Evolutionary conservation across 2,797 vertebrate genomes (phyloP).

Genomic region (Tachyglossus aculeatus): DNA sequence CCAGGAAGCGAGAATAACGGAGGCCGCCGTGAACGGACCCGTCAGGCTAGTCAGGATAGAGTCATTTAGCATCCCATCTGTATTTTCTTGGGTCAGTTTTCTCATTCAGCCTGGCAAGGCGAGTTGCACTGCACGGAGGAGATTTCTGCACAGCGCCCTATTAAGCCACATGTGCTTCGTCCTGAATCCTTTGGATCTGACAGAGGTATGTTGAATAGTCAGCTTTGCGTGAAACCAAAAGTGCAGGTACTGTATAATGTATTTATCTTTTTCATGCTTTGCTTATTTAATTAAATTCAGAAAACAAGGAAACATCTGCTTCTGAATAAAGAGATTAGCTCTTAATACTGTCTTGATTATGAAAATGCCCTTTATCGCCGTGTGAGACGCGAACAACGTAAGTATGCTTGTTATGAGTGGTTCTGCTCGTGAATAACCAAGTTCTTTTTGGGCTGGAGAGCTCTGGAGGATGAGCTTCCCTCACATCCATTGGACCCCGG

Average conservation of each 20-base stretch:
- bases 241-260: neutral
- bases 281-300: slow-evolving; percentile 28
- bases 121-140: slow-evolving; percentile 14
- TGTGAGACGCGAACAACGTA: neutral
- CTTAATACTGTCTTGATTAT: slow-evolving; percentile 31
- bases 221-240: slow-evolving; percentile 29
- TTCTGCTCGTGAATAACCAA: slow-evolving; percentile 23
- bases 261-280: slow-evolving; percentile 24
- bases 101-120: neutral
- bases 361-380: slow-evolving; percentile 38
- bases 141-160: slow-evolving; percentile 1
- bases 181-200: slow-evolving; percentile 13
- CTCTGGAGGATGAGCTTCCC: slow-evolving; percentile 1
- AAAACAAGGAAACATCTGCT: slow-evolving; percentile 31
- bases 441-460: slow-evolving; percentile 1
- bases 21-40: slow-evolving; percentile 12
- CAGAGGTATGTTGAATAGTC: slow-evolving; percentile 17
- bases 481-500: neutral
- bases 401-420: slow-evolving; percentile 14
- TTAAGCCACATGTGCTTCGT: slow-evolving; percentile 6
- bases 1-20: neutral
- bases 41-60: neutral
- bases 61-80: neutral
- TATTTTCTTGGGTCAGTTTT: neutral
- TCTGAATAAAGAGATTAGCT: slow-evolving; percentile 48